Evolutionary conservation across 2,797 vertebrate genomes (phyloP).

Genomic region (Gymnopithys bicolor): DNA sequence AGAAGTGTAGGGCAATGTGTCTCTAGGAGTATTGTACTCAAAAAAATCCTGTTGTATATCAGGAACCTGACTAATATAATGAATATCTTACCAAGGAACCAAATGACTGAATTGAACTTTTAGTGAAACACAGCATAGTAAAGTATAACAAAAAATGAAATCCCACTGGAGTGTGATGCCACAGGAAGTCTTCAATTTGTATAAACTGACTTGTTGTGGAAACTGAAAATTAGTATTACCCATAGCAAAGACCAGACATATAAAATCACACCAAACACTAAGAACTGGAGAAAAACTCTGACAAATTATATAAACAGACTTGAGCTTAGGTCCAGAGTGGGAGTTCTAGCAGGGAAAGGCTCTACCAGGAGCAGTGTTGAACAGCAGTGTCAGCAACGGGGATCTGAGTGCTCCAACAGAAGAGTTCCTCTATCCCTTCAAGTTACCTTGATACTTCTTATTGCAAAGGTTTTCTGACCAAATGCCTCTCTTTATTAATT

Average conservation of each 20-base stretch:
- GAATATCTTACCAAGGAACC: not conserved
- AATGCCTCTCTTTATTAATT: not conserved
- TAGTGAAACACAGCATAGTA: not conserved
- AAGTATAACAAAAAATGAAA: not conserved
- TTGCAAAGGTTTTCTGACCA: constrained; percentile 3
- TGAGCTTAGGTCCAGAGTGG: not conserved
- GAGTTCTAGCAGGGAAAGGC: not conserved
- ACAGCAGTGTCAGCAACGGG: not conserved
- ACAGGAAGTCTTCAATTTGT: not conserved
- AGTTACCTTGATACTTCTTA: not conserved
- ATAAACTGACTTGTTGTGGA: not conserved
- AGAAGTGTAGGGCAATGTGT: not conserved
- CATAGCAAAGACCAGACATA: not conserved
- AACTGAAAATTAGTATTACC: not conserved
- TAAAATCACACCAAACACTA: not conserved
- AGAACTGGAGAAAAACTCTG: not conserved
- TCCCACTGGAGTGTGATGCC: not conserved
- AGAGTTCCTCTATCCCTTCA: not conserved
- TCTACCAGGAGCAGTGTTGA: not conserved
- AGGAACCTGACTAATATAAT: not conserved
- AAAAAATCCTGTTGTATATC: not conserved
- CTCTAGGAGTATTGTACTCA: not conserved
- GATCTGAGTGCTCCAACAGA: not conserved
- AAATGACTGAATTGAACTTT: not conserved
- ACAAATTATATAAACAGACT: not conserved